A percentile compares a stretch with the other conserved stretches of the same genome.
phyloP scores from a whole-genome alignment of 1,140 invertebrate genomes.

The Danaus melanippus region DNA sequence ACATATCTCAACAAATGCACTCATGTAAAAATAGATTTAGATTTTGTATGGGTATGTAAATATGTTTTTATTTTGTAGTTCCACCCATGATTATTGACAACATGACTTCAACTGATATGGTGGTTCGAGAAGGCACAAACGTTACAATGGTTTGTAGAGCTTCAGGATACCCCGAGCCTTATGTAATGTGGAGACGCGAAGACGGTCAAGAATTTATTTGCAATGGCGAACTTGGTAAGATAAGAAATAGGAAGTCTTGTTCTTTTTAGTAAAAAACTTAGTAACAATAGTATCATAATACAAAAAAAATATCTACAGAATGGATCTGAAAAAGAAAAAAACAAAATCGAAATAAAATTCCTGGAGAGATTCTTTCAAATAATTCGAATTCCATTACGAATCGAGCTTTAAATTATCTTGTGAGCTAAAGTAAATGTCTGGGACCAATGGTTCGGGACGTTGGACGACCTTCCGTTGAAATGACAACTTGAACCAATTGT shows the following conservation, averaged over 20 bases:
- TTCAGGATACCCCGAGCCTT: constrained; percentile 90
- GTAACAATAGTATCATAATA: too few species aligned
- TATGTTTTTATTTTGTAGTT: constrained; percentile 71
- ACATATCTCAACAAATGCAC: constrained; percentile 52
- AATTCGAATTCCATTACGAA: constrained; percentile 28
- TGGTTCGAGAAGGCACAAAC: constrained; percentile 90
- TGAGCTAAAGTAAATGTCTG: constrained; percentile 33
- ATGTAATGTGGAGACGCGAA: constrained; percentile 92
- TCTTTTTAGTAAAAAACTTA: constrained; percentile 1
- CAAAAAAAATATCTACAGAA: constrained; percentile 15
- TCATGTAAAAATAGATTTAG: constrained; percentile 1
- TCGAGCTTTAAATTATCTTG: constrained; percentile 33
- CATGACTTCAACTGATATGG: constrained; percentile 90
- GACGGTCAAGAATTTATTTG: constrained; percentile 90
- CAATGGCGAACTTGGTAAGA: constrained; percentile 83
- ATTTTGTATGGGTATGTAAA: background rate
- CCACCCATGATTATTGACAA: constrained; percentile 88
- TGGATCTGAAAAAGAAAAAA: constrained; percentile 38
- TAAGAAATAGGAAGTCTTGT: constrained; percentile 3
- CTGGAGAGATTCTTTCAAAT: constrained; percentile 19
- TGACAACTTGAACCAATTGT: constrained; percentile 45
- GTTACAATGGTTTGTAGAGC: constrained; percentile 90
- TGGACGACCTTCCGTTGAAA: constrained; percentile 31
- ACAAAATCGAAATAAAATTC: constrained; percentile 34
- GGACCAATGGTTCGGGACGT: constrained; percentile 31